These are phyloP conservation scores for Xylophagus ater DNA, from an alignment of 2,888 invertebrate genomes.

Conservation along the genomic window DNA sequence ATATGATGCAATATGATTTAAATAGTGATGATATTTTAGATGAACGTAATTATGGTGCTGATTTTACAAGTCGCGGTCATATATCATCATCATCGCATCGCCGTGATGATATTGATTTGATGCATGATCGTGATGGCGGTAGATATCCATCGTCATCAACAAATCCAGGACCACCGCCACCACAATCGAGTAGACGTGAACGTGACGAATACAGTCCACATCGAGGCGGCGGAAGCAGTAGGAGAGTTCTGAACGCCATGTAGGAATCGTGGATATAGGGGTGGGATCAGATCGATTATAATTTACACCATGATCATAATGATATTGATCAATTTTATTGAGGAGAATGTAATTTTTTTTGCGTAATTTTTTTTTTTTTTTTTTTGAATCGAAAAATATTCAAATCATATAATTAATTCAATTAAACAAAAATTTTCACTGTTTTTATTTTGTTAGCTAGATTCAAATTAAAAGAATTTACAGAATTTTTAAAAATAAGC, in stretches of 20 bases:
- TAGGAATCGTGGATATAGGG: slow-evolving; percentile 44
- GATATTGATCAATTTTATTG: slow-evolving; percentile 36
- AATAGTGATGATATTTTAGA: slow-evolving; percentile 38
- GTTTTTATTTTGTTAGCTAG: background rate
- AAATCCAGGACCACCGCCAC: slow-evolving; percentile 25
- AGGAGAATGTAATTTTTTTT: slow-evolving; percentile 25
- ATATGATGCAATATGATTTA: slow-evolving; percentile 38
- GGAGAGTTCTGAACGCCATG: slow-evolving; percentile 42
- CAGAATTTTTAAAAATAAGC: slow-evolving; percentile 1
- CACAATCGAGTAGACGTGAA: slow-evolving; percentile 31
- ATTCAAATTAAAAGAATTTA: slow-evolving; percentile 1
- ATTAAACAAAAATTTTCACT: background rate
- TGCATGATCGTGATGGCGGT: slow-evolving; percentile 33
- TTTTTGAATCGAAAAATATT: slow-evolving; percentile 9
- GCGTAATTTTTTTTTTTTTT: slow-evolving; percentile 13
- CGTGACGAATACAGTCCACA: slow-evolving; percentile 41
- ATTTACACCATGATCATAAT: slow-evolving; percentile 12
- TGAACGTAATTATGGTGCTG: slow-evolving; percentile 32
- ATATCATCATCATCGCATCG: slow-evolving; percentile 22
- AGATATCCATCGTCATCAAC: slow-evolving; percentile 22
- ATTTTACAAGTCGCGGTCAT: slow-evolving; percentile 30
- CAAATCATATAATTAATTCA: slow-evolving; percentile 17
- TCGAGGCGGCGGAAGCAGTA: slow-evolving; percentile 41
- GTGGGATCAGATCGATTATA: slow-evolving; percentile 40
- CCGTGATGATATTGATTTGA: slow-evolving; percentile 32